A percentile compares a stretch with the other conserved stretches of the same genome.
Evolutionary conservation across 2,113 vertebrate genomes (phyloP).

Genomic region (Notechis scutatus): DNA sequence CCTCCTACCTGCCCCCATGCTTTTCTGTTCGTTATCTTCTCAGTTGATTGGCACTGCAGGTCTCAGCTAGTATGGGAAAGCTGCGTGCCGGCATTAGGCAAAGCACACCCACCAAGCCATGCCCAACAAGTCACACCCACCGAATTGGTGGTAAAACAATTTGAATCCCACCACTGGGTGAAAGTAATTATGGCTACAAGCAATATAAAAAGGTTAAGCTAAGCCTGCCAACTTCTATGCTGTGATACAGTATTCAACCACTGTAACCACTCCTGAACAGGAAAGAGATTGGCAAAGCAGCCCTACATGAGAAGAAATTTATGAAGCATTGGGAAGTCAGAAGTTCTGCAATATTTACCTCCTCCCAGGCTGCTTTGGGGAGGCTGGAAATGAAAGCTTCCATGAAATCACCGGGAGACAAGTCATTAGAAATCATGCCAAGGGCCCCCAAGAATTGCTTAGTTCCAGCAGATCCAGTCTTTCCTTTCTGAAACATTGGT

Average conservation of each 20-base stretch:
- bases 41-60: too few relatives aligned
- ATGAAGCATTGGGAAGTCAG: not conserved
- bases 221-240: slow-evolving; percentile 9
- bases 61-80: too few relatives aligned
- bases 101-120: too few relatives aligned
- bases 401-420: not conserved
- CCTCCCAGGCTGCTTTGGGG: not conserved
- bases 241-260: slow-evolving; percentile 13
- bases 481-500: not conserved
- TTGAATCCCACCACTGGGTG: not conserved
- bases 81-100: too few relatives aligned
- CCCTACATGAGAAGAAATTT: not conserved
- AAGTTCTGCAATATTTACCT: not conserved
- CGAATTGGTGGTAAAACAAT: too few relatives aligned
- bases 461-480: not conserved
- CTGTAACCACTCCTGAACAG: slow-evolving; percentile 15
- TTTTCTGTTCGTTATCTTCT: too few relatives aligned
- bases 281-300: not conserved
- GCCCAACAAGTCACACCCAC: too few relatives aligned
- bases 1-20: too few relatives aligned
- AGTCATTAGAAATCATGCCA: not conserved
- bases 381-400: not conserved
- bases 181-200: slow-evolving; percentile 56
- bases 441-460: not conserved
- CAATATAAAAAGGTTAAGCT: slow-evolving; percentile 8